Percentiles rank a stretch among this genome's conserved stretches.
phyloP scores from a whole-genome alignment of 2,113 vertebrate genomes.

The Chitala chitala region DNA sequence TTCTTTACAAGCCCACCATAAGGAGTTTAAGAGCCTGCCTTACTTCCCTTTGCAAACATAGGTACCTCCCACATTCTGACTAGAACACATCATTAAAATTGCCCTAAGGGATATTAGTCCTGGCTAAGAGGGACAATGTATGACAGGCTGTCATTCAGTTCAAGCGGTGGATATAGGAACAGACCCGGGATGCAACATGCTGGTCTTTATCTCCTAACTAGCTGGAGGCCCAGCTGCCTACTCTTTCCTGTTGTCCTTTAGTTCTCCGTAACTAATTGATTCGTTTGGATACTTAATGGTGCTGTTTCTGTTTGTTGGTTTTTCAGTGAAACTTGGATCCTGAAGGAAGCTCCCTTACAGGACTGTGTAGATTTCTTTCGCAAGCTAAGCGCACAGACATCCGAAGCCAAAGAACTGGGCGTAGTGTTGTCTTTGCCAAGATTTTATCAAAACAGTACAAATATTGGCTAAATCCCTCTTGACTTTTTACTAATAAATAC shows the following conservation, averaged over 20 bases:
- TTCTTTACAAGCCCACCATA: constrained; percentile 23
- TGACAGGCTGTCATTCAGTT: background rate
- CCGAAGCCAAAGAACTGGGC: background rate
- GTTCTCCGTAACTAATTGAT: constrained; percentile 9
- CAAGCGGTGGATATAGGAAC: background rate
- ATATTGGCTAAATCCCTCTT: constrained; percentile 1
- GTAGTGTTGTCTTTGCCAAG: background rate
- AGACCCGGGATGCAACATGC: background rate
- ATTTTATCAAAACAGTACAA: constrained; percentile 16
- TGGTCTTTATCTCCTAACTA: background rate
- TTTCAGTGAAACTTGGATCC: background rate
- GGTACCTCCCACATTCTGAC: constrained; percentile 22
- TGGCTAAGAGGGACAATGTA: background rate
- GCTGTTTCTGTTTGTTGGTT: background rate
- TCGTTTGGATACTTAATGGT: constrained; percentile 18
- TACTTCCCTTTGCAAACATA: constrained; percentile 35
- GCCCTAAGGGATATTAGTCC: background rate
- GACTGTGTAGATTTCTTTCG: background rate
- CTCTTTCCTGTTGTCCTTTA: constrained; percentile 1
- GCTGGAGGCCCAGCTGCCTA: no score
- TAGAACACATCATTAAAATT: constrained; percentile 18
- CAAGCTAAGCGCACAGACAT: background rate
- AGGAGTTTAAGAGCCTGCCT: constrained; percentile 25
- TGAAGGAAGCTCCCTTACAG: background rate
- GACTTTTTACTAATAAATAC: constrained; percentile 18